Evolutionary conservation across 2,113 vertebrate species (phyloP).

Genomic region (Bolborhynchus lineola): DNA sequence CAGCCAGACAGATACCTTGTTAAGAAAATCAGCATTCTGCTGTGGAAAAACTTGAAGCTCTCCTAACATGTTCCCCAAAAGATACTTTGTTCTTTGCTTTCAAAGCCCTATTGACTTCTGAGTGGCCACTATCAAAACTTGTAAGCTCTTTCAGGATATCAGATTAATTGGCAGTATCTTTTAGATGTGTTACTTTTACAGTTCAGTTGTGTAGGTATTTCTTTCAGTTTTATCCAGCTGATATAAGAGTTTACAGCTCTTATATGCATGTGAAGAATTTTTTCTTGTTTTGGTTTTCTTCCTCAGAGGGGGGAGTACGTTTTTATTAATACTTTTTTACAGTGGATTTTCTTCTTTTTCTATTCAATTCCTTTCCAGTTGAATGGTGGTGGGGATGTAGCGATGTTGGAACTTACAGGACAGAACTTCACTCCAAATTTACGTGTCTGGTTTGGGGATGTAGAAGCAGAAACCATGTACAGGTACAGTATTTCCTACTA

Average conservation of each 20-base stretch:
- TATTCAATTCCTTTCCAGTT: slow-evolving; percentile 71
- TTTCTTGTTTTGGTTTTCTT: neutral
- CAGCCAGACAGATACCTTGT: neutral
- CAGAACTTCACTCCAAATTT: slow-evolving; percentile 99
- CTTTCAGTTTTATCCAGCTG: neutral
- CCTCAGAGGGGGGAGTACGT: neutral
- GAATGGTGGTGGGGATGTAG: slow-evolving; percentile 95
- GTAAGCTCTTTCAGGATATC: neutral
- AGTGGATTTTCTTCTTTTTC: neutral
- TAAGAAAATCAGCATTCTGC: neutral
- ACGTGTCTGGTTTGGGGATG: slow-evolving; percentile 98
- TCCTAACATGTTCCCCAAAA: neutral
- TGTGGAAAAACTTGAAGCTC: neutral
- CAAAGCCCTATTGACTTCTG: neutral
- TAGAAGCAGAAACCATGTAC: slow-evolving; percentile 99
- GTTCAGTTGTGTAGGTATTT: neutral
- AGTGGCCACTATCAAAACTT: neutral
- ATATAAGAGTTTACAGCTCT: neutral
- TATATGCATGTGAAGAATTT: neutral
- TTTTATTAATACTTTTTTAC: neutral
- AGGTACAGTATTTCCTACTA: slow-evolving; percentile 73
- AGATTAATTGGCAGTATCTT: neutral
- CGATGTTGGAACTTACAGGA: slow-evolving; percentile 98
- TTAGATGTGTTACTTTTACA: neutral
- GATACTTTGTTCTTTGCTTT: neutral